Conservation (phyloP, 1,140 invertebrate species). For the Sesamia nonagrioides region DNA sequence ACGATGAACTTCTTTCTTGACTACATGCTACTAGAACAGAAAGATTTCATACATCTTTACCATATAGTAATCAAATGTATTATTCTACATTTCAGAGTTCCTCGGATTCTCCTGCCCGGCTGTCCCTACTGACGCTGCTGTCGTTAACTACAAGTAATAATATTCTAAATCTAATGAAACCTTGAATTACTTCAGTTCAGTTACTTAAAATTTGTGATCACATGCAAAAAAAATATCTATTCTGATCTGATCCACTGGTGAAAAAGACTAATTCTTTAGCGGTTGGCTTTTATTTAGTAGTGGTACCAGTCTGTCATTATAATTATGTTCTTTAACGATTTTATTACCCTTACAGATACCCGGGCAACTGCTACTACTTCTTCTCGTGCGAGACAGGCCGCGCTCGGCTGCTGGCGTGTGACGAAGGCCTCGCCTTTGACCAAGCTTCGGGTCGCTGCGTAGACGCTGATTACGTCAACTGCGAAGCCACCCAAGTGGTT, state of each 20-base stretch:
- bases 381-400: conserved; percentile 92
- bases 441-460: conserved; percentile 90
- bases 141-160: conserved; percentile 65
- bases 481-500: background rate
- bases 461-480: conserved; percentile 58
- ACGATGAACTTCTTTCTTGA: too few relatives aligned
- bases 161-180: background rate
- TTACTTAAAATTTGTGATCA: too few relatives aligned
- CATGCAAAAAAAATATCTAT: too few relatives aligned
- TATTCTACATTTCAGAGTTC: conserved; percentile 60
- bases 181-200: too few relatives aligned
- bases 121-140: conserved; percentile 50
- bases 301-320: background rate
- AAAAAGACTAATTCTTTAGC: too few relatives aligned
- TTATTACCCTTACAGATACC: conserved; percentile 74
- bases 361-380: conserved; percentile 92
- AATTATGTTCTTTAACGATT: background rate
- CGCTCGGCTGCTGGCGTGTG: conserved; percentile 91
- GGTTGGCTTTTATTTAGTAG: too few relatives aligned
- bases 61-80: background rate
- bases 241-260: too few relatives aligned
- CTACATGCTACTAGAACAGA: background rate
- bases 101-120: conserved; percentile 67
- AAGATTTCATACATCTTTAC: too few relatives aligned
- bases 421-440: conserved; percentile 93